phyloP scores from a whole-genome alignment of 2,888 invertebrate genomes.

The Anaspis maculata region DNA sequence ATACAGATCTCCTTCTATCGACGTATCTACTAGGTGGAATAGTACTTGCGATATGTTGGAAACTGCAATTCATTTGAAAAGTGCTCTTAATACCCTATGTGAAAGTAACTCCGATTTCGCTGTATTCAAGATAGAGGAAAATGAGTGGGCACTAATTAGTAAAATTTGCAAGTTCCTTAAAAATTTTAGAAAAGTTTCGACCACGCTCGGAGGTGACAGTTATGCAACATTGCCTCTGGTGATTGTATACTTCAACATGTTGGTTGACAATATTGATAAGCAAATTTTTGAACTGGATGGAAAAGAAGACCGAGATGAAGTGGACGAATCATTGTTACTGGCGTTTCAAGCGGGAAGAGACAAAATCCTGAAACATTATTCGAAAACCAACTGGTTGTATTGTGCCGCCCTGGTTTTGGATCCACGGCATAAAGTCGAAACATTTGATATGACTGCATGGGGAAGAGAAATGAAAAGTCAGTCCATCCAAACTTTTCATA shows the following conservation, averaged over 20 bases:
- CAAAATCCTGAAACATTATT: conserved; percentile 12
- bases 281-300: conserved; percentile 6
- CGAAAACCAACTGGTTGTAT: conserved; percentile 17
- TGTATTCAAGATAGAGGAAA: conserved; percentile 1
- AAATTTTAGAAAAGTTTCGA: conserved; percentile 13
- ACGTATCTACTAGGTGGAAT: conserved; percentile 14
- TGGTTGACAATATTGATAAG: conserved; percentile 4
- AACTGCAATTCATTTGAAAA: conserved; percentile 5
- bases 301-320: conserved; percentile 5
- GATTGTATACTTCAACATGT: conserved; percentile 2
- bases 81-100: conserved; percentile 9
- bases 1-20: conserved; percentile 10
- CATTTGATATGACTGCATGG: conserved; percentile 15
- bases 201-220: conserved; percentile 14
- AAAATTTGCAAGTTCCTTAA: conserved; percentile 14
- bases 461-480: conserved; percentile 7
- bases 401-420: conserved; percentile 17
- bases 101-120: conserved; percentile 4
- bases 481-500: not conserved
- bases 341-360: conserved; percentile 1
- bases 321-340: conserved; percentile 4
- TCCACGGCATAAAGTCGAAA: conserved; percentile 18
- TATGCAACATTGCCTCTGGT: conserved; percentile 17
- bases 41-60: conserved; percentile 14
- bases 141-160: conserved; percentile 9